Percentiles rank a stretch among this genome's conserved stretches.
These are phyloP conservation scores for Myrmecobius fasciatus DNA, from an alignment of 2,113 vertebrate species.

Conservation along the genomic window DNA sequence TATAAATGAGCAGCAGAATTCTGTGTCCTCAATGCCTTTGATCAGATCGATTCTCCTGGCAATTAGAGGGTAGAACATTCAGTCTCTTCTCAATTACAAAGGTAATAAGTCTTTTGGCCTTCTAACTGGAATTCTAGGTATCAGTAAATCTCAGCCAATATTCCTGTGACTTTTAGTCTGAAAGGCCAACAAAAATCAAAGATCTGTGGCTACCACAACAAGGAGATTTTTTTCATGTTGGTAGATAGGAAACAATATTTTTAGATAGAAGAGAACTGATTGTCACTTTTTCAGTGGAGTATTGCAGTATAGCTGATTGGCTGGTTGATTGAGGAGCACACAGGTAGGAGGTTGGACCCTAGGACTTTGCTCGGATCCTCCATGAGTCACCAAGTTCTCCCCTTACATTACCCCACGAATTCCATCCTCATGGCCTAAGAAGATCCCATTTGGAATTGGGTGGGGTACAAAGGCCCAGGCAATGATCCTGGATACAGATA, in stretches of 20 bases:
- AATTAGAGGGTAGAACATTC: not conserved
- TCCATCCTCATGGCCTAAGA: not conserved
- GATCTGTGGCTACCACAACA: not conserved
- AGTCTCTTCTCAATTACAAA: not conserved
- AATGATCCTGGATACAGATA: not conserved
- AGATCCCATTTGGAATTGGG: not conserved
- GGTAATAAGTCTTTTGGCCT: not conserved
- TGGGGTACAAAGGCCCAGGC: too few relatives aligned
- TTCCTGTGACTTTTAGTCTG: not conserved
- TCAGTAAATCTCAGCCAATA: not conserved
- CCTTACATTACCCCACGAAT: not conserved
- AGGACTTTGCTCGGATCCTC: not conserved
- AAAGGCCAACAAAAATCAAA: not conserved
- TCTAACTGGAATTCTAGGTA: not conserved
- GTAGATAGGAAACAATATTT: not conserved
- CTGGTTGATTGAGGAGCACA: not conserved
- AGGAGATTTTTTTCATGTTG: not conserved
- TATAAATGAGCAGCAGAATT: not conserved
- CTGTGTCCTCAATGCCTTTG: not conserved
- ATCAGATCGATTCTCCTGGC: conserved; percentile 15
- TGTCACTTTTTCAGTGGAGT: not conserved
- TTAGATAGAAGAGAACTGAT: not conserved
- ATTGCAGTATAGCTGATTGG: not conserved
- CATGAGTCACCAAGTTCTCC: too few relatives aligned
- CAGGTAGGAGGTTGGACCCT: not conserved